phyloP scores from a whole-genome alignment of 2,797 vertebrate species.

The Helarctos malayanus region DNA sequence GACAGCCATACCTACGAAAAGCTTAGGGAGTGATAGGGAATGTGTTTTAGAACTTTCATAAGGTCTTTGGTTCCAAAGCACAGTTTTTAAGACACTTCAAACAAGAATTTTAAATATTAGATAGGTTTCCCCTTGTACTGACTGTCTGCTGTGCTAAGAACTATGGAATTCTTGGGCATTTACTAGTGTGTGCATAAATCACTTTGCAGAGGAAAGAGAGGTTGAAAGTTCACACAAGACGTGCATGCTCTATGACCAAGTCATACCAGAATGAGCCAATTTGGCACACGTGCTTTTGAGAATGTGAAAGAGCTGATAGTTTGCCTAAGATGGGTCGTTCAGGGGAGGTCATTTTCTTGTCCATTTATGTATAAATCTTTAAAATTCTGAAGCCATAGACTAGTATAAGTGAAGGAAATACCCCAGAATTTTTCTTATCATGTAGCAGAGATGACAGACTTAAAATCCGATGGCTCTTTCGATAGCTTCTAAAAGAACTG shows the following conservation, averaged over 20 bases:
- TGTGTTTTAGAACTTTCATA: conserved; percentile 5
- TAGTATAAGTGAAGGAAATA: conserved; percentile 85
- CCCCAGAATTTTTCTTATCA: conserved; percentile 86
- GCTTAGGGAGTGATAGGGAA: background rate
- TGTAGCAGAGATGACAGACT: conserved; percentile 85
- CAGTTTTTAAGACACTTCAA: conserved; percentile 6
- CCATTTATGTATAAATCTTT: conserved; percentile 84
- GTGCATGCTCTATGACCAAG: background rate
- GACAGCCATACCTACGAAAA: background rate
- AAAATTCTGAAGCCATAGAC: conserved; percentile 85
- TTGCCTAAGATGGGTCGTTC: conserved; percentile 61
- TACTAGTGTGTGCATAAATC: background rate
- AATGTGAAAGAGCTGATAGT: conserved; percentile 4
- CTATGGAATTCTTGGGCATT: conserved; percentile 1
- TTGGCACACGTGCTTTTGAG: background rate
- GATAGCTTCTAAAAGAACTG: conserved; percentile 86
- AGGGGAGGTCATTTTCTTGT: conserved; percentile 86
- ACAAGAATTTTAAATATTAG: conserved; percentile 52
- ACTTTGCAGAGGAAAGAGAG: conserved; percentile 11
- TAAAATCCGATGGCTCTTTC: conserved; percentile 87
- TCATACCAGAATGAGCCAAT: conserved; percentile 28
- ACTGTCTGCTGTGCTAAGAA: background rate
- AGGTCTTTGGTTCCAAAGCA: conserved; percentile 19
- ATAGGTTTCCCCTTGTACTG: conserved; percentile 2
- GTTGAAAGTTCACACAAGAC: conserved; percentile 17